Percentiles rank a stretch among this genome's conserved stretches.
phyloP scores from a whole-genome alignment of 2,888 invertebrate species.

The Homarus gammarus region DNA sequence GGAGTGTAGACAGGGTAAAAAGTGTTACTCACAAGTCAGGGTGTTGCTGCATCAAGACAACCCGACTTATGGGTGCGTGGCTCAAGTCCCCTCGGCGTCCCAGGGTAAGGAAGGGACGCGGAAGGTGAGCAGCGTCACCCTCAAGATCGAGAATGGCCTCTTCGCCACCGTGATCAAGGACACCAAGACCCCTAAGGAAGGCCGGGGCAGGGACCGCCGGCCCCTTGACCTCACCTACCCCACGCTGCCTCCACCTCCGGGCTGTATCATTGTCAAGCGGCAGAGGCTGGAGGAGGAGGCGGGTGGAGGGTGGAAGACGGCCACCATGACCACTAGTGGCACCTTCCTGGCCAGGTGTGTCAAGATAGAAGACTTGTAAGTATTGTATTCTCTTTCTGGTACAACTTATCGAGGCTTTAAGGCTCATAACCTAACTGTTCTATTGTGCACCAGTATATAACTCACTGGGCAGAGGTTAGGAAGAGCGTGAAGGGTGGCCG shows the following conservation, averaged over 20 bases:
- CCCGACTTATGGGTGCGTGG: slow-evolving; percentile 38
- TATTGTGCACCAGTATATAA: too few relatives aligned
- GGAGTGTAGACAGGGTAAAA: not conserved
- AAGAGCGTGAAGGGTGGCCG: too few relatives aligned
- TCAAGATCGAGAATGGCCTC: slow-evolving; percentile 63
- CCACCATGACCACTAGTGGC: slow-evolving; percentile 44
- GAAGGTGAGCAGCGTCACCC: slow-evolving; percentile 53
- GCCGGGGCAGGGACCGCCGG: slow-evolving; percentile 51
- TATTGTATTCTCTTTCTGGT: slow-evolving; percentile 20
- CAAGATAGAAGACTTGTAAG: slow-evolving; percentile 68
- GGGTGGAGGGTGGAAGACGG: slow-evolving; percentile 45
- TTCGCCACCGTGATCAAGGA: slow-evolving; percentile 47
- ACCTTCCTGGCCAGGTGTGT: slow-evolving; percentile 60
- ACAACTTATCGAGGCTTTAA: too few relatives aligned
- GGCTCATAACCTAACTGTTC: too few relatives aligned
- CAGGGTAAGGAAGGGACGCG: not conserved
- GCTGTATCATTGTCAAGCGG: slow-evolving; percentile 9
- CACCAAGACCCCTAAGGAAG: not conserved
- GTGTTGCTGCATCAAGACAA: slow-evolving; percentile 50
- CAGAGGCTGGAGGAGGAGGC: slow-evolving; percentile 8
- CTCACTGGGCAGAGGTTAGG: too few relatives aligned
- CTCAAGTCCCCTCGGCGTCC: not conserved
- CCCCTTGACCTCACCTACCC: slow-evolving; percentile 48
- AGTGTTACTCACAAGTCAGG: not conserved
- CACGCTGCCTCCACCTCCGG: slow-evolving; percentile 32